These are phyloP conservation scores for Bathynomus jamesi DNA, from an alignment of 1,140 invertebrate genomes.

Conservation along the genomic window DNA sequence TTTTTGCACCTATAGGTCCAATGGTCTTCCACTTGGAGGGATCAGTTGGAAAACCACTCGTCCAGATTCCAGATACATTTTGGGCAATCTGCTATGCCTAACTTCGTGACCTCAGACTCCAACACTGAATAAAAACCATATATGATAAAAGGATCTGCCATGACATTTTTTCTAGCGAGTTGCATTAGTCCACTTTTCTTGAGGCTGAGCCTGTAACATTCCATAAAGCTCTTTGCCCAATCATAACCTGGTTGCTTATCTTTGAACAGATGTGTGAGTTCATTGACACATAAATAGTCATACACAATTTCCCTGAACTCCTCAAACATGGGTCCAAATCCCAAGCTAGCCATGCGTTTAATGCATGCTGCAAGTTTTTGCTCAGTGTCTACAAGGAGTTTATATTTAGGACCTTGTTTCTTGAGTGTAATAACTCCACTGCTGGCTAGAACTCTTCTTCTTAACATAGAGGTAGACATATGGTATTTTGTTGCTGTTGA, in stretches of 20 bases:
- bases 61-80: conserved; percentile 15
- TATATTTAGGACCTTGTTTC: too few relatives aligned
- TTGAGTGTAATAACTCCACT: too few relatives aligned
- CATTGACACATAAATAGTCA: background rate
- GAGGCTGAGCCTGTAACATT: background rate
- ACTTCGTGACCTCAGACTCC: background rate
- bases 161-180: conserved; percentile 14
- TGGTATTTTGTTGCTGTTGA: too few relatives aligned
- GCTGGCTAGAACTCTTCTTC: too few relatives aligned
- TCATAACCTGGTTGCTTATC: conserved; percentile 5
- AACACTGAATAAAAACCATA: too few relatives aligned
- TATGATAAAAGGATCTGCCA: conserved; percentile 8
- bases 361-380: too few relatives aligned
- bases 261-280: background rate
- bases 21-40: conserved; percentile 7
- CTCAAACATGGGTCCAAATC: background rate
- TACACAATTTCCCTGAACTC: background rate
- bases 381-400: too few relatives aligned
- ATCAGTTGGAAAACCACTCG: conserved; percentile 13
- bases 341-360: background rate
- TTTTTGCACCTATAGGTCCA: conserved; percentile 4
- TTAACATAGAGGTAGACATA: too few relatives aligned
- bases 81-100: conserved; percentile 13
- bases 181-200: conserved; percentile 15
- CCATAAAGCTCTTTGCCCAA: conserved; percentile 11